Percentiles rank a stretch among this genome's conserved stretches.
Conservation (phyloP, 1,140 invertebrate species). For the Trinorchestia longiramus region DNA sequence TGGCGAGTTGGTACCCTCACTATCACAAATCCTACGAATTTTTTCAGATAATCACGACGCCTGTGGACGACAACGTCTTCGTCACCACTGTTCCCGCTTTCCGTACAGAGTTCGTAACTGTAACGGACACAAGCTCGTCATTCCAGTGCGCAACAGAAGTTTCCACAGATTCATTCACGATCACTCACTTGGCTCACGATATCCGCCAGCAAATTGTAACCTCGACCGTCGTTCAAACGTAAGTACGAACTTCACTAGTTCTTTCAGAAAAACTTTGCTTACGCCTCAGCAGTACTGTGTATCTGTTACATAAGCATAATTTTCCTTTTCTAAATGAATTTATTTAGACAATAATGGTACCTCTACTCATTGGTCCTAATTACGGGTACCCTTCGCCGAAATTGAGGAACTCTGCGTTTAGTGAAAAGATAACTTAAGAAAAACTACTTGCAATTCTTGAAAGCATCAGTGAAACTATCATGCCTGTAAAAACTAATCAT, state of each 20-base stretch:
- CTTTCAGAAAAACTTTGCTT: no score
- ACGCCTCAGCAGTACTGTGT: no score
- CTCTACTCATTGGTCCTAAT: no score
- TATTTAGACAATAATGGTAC: no score
- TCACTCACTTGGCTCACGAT: constrained; percentile 29
- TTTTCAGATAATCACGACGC: constrained; percentile 1
- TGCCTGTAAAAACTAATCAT: no score
- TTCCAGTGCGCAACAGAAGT: constrained; percentile 34
- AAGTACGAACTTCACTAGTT: neutral
- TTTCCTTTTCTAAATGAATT: no score
- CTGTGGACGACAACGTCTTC: constrained; percentile 28
- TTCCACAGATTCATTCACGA: neutral
- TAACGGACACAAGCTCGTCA: constrained; percentile 10
- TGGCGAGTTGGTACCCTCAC: no score
- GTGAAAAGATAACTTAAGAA: no score
- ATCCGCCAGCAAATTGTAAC: constrained; percentile 17
- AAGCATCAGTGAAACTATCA: no score
- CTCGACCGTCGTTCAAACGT: constrained; percentile 17
- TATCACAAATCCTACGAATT: neutral
- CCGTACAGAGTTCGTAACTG: constrained; percentile 22
- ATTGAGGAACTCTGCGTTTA: no score
- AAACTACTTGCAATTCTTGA: no score
- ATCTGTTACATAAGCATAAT: neutral
- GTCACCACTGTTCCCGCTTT: neutral
- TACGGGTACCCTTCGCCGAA: no score